These are phyloP conservation scores for Rhizomys pruinosus DNA, from an alignment of 2,113 vertebrate species.

Conservation along the genomic window DNA sequence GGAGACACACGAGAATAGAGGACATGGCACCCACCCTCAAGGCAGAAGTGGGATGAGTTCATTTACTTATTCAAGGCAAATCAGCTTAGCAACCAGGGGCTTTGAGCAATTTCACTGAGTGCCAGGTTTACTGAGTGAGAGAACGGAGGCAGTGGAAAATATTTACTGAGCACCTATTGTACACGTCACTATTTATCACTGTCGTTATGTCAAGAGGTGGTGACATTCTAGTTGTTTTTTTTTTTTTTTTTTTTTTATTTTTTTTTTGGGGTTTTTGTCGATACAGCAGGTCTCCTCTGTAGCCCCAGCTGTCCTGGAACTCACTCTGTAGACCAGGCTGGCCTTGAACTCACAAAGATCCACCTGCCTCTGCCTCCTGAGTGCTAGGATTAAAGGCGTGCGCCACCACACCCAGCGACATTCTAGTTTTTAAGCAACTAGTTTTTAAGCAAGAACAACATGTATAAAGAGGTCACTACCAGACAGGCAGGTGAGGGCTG, in stretches of 20 bases:
- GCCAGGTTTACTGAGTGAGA: not conserved
- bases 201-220: not conserved
- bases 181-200: not conserved
- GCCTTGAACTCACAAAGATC: too few species aligned
- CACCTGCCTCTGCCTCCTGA: too few species aligned
- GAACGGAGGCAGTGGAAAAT: not conserved
- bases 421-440: not conserved
- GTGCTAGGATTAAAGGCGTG: too few species aligned
- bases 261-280: too few species aligned
- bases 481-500: not conserved
- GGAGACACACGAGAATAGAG: too few species aligned
- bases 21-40: not conserved
- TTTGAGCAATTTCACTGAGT: not conserved
- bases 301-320: too few species aligned
- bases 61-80: constrained; percentile 61
- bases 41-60: not conserved
- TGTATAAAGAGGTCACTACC: not conserved
- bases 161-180: not conserved
- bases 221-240: not conserved
- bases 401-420: too few species aligned
- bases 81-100: constrained; percentile 11
- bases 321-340: too few species aligned
- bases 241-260: too few species aligned
- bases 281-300: too few species aligned
- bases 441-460: constrained; percentile 7